Conservation (phyloP, 1,140 invertebrate genomes). For the Araneus ventricosus region DNA sequence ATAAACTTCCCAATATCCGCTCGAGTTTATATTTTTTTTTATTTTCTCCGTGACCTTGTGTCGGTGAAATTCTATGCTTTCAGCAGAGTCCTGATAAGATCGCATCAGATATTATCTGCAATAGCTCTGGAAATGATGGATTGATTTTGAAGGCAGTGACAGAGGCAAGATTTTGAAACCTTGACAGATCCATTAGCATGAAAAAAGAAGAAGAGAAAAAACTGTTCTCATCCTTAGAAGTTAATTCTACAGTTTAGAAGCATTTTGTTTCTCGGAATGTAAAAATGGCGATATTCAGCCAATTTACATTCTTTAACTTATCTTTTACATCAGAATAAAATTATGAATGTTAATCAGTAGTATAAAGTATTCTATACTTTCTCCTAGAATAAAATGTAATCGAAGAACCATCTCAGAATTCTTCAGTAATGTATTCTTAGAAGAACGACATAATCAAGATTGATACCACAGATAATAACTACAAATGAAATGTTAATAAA, state of each 20-base stretch:
- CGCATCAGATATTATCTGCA: slow-evolving; percentile 12
- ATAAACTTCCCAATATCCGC: neutral
- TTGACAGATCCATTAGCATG: slow-evolving; percentile 21
- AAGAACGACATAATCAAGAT: no score
- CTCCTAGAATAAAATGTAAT: no score
- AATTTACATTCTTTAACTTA: no score
- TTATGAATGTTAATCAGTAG: no score
- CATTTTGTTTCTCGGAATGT: neutral
- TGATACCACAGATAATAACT: no score
- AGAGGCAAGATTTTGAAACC: neutral
- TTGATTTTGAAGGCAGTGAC: slow-evolving; percentile 24
- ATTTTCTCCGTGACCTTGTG: neutral
- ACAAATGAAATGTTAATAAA: no score
- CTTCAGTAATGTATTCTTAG: no score
- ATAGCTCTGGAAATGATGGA: neutral
- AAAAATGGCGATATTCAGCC: no score
- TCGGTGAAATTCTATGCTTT: slow-evolving; percentile 14
- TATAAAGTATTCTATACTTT: no score
- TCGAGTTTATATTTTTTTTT: neutral
- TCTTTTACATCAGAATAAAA: no score
- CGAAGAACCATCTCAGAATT: no score
- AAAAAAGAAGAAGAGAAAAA: neutral
- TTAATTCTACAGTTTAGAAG: neutral
- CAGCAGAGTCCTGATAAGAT: neutral
- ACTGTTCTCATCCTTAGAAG: no score